phyloP scores from a whole-genome alignment of 2,888 invertebrate species.

The Andrena bicolor region DNA sequence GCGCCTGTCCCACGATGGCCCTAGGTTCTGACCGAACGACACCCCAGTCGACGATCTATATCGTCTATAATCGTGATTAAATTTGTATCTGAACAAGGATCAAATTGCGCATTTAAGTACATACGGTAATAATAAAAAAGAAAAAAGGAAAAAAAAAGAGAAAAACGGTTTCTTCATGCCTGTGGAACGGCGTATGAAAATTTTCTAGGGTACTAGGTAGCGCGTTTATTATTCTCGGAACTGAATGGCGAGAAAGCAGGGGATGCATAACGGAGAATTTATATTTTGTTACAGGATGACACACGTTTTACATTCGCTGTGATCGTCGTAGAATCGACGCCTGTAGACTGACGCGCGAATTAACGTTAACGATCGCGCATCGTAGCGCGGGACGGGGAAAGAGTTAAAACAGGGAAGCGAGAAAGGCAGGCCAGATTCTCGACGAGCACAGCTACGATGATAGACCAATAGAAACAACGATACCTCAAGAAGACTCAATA shows the following conservation, averaged over 20 bases:
- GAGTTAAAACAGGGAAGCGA: background rate
- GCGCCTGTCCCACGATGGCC: constrained; percentile 75
- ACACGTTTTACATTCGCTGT: constrained; percentile 78
- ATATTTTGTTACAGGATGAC: constrained; percentile 85
- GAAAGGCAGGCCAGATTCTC: constrained; percentile 62
- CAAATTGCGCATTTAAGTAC: constrained; percentile 44
- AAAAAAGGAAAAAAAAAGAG: background rate
- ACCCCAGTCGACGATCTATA: constrained; percentile 41
- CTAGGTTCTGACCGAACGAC: constrained; percentile 58
- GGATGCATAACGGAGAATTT: constrained; percentile 83
- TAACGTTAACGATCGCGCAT: constrained; percentile 13
- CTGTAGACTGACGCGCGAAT: constrained; percentile 55
- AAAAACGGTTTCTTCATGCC: constrained; percentile 64
- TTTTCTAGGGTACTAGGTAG: constrained; percentile 67
- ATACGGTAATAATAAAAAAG: constrained; percentile 26
- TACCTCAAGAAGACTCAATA: constrained; percentile 85
- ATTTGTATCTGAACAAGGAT: constrained; percentile 61
- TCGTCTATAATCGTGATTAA: constrained; percentile 51
- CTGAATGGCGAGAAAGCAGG: constrained; percentile 77
- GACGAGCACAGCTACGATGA: constrained; percentile 79
- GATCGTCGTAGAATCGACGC: constrained; percentile 72
- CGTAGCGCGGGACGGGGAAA: constrained; percentile 21
- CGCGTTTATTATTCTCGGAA: constrained; percentile 79
- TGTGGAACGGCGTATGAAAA: constrained; percentile 56
- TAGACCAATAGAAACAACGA: constrained; percentile 85